Percentiles rank a stretch among this genome's conserved stretches.
Evolutionary conservation across 2,888 invertebrate genomes (phyloP).

Genomic region (Tachina lurida): DNA sequence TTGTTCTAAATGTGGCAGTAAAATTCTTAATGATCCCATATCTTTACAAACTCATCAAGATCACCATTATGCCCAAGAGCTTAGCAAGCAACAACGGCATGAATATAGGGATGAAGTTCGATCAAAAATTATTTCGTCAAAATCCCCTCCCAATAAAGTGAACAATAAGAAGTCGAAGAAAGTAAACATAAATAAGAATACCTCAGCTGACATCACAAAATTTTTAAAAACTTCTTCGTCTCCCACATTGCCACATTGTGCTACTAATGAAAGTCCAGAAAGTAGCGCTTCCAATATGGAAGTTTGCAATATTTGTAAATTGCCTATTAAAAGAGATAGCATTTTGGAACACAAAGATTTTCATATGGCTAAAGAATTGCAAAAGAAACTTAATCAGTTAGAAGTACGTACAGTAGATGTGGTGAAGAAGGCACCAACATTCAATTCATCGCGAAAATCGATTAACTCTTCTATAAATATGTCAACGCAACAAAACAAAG

Average conservation of each 20-base stretch:
- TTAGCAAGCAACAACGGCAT: constrained; percentile 85
- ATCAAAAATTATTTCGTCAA: constrained; percentile 73
- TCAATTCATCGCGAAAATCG: constrained; percentile 43
- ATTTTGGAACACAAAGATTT: constrained; percentile 91
- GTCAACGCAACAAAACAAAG: constrained; percentile 20
- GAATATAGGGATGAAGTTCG: constrained; percentile 78
- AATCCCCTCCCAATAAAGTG: constrained; percentile 57
- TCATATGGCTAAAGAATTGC: constrained; percentile 92
- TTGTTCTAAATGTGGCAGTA: constrained; percentile 88
- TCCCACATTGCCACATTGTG: not conserved
- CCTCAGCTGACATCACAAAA: constrained; percentile 75
- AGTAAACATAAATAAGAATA: constrained; percentile 19
- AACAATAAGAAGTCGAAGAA: constrained; percentile 68
- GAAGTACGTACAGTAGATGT: constrained; percentile 75
- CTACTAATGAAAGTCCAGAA: not conserved
- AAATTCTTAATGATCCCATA: constrained; percentile 84
- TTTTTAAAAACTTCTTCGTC: constrained; percentile 73
- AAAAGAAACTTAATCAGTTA: constrained; percentile 78
- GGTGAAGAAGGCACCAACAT: constrained; percentile 68
- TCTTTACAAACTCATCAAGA: constrained; percentile 87
- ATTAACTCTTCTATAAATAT: constrained; percentile 36
- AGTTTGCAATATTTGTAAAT: constrained; percentile 88
- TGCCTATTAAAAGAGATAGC: constrained; percentile 85
- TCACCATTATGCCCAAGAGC: constrained; percentile 88
- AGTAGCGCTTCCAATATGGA: constrained; percentile 74